phyloP scores from a whole-genome alignment of 1,140 invertebrate species.

The Octopus bimaculoides region DNA sequence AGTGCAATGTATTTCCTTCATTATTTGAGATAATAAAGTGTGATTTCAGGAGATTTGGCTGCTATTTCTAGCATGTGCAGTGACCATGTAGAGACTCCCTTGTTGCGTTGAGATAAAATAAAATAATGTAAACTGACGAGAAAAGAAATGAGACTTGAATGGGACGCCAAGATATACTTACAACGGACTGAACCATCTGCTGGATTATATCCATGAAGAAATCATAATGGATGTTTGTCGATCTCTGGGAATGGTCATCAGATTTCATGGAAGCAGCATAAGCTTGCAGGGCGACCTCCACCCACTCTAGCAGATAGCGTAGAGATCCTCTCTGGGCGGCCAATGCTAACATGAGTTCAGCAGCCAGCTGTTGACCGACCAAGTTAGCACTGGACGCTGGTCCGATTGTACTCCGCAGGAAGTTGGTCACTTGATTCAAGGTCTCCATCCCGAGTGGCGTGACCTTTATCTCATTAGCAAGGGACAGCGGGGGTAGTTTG shows the following conservation, averaged over 20 bases:
- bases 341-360: slow-evolving; percentile 64
- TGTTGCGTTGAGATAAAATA: too few species aligned
- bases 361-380: slow-evolving; percentile 59
- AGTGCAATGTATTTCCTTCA: too few species aligned
- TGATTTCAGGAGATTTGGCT: too few species aligned
- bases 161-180: slow-evolving; percentile 24
- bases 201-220: slow-evolving; percentile 43
- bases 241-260: slow-evolving; percentile 10
- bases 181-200: slow-evolving; percentile 49
- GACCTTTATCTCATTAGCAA: slow-evolving; percentile 65
- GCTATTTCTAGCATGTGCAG: too few species aligned
- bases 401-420: slow-evolving; percentile 62
- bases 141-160: too few species aligned
- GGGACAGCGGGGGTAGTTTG: slow-evolving; percentile 63
- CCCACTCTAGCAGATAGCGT: slow-evolving; percentile 67
- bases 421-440: slow-evolving; percentile 58
- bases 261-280: slow-evolving; percentile 28
- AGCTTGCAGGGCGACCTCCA: slow-evolving; percentile 61
- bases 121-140: too few species aligned
- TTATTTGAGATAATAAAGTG: too few species aligned
- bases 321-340: slow-evolving; percentile 67
- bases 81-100: too few species aligned
- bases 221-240: slow-evolving; percentile 36
- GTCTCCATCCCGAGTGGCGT: slow-evolving; percentile 62
- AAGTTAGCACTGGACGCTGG: slow-evolving; percentile 61